Conservation (phyloP, 2,113 vertebrate genomes). For the Arizona elegans region DNA sequence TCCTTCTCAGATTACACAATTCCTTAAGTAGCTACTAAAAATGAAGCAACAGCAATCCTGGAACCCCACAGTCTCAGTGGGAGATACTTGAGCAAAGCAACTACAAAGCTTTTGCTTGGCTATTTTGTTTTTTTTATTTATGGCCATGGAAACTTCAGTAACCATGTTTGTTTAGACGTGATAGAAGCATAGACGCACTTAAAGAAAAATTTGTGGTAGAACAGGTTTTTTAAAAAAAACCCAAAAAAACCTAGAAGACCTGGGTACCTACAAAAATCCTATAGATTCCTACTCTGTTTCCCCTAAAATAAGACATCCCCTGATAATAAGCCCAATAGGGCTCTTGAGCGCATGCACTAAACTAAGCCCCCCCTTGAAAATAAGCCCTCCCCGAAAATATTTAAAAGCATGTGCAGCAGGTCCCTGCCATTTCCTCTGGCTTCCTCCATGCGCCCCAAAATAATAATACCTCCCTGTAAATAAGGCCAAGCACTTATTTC, state of each 20-base stretch:
- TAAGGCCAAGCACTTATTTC: too few species aligned
- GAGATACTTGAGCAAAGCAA: background rate
- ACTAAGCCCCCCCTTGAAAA: too few species aligned
- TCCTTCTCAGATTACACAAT: background rate
- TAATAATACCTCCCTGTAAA: too few species aligned
- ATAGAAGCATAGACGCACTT: background rate
- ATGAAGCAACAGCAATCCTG: background rate
- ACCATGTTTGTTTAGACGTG: background rate
- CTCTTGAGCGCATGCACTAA: too few species aligned
- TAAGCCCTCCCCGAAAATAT: too few species aligned
- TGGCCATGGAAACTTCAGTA: background rate
- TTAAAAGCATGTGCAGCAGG: too few species aligned
- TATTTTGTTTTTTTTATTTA: background rate
- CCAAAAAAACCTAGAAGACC: background rate
- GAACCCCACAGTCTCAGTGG: background rate
- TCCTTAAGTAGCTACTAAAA: background rate
- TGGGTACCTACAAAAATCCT: background rate
- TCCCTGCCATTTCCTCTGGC: too few species aligned
- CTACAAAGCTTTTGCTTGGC: background rate
- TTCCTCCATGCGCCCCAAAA: too few species aligned
- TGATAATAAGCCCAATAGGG: too few species aligned
- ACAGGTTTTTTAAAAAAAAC: background rate
- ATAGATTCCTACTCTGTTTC: background rate
- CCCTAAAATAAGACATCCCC: too few species aligned
- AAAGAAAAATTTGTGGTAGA: background rate